These are phyloP conservation scores for Athalia cordata DNA, from an alignment of 2,888 invertebrate species.

Conservation along the genomic window DNA sequence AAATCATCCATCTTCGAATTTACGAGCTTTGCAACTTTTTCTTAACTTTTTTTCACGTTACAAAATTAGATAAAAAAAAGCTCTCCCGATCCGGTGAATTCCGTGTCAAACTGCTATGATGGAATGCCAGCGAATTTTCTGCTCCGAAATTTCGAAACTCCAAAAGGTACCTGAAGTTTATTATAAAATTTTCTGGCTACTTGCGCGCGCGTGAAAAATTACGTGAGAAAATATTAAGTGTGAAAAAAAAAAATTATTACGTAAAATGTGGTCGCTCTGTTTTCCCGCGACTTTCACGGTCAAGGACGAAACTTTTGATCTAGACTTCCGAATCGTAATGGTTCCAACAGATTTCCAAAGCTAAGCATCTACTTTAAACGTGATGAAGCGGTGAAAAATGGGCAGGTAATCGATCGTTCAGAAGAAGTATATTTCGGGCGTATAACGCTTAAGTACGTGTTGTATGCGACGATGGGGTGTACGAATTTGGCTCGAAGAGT, in stretches of 20 bases:
- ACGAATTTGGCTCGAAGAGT: no score
- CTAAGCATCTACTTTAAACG: slow-evolving; percentile 22
- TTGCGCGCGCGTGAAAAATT: neutral
- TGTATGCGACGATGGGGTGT: neutral
- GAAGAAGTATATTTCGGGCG: slow-evolving; percentile 6
- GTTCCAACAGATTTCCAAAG: slow-evolving; percentile 9
- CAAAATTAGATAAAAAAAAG: no score
- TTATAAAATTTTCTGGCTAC: no score
- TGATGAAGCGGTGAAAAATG: slow-evolving; percentile 38
- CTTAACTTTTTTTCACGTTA: no score
- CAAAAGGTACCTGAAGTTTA: no score
- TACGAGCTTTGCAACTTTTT: no score
- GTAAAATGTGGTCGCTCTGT: neutral
- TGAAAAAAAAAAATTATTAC: neutral
- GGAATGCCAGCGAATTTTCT: no score
- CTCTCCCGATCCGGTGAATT: no score
- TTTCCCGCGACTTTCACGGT: slow-evolving; percentile 1
- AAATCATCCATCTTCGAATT: no score
- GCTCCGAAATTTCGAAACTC: no score
- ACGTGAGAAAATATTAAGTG: neutral
- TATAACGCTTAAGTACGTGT: slow-evolving; percentile 16
- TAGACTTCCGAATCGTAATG: slow-evolving; percentile 16
- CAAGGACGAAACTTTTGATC: neutral
- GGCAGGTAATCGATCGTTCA: slow-evolving; percentile 28
- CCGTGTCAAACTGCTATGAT: no score